Conservation (phyloP, 2,797 vertebrate species). For the Pelodytes ibericus region DNA sequence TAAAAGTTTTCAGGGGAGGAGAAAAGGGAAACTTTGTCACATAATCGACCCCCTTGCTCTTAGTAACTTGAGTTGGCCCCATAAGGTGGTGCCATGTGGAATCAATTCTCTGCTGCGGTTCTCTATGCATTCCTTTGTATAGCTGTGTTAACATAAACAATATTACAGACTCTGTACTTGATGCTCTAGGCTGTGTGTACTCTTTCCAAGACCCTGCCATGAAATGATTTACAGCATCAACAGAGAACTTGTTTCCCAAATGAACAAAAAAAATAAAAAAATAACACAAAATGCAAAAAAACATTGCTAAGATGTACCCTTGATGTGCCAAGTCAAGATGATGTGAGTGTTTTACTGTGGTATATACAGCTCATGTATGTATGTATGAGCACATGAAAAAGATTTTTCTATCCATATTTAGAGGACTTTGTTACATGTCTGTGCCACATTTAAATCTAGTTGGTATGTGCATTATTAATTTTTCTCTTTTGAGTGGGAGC, state of each 20-base stretch:
- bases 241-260: conserved; percentile 30
- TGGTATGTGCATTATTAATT: no score
- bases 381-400: no score
- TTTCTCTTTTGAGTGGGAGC: no score
- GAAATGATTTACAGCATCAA: conserved; percentile 44
- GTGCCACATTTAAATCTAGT: no score
- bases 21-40: conserved; percentile 26
- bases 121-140: conserved; percentile 52
- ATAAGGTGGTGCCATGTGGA: conserved; percentile 50
- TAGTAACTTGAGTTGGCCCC: conserved; percentile 34
- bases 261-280: conserved; percentile 28
- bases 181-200: conserved; percentile 47
- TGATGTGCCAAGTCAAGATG: neutral
- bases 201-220: conserved; percentile 39
- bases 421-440: no score
- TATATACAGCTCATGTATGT: neutral
- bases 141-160: conserved; percentile 50
- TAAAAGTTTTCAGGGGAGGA: neutral
- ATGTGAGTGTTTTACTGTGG: neutral
- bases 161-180: conserved; percentile 44
- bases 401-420: no score
- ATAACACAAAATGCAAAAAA: conserved; percentile 25
- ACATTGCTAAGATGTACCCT: conserved; percentile 9
- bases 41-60: neutral
- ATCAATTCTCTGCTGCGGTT: conserved; percentile 47